Base-by-base conservation (phyloP, 2,888 invertebrate genomes). In the Sesia apiformis region DNA sequence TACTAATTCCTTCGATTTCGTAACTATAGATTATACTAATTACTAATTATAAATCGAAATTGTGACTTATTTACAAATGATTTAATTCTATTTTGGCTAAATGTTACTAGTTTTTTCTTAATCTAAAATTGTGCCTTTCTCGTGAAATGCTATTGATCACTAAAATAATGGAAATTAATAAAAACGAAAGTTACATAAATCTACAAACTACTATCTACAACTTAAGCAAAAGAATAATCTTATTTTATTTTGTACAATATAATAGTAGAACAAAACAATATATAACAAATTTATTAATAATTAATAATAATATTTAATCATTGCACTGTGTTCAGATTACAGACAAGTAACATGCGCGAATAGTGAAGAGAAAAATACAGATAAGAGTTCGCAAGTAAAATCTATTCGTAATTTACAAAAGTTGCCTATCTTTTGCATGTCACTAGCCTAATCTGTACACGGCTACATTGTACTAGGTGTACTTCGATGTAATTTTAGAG, bases 21-120 rank as follows among this genome's bases (percentile, higher is more conserved):
- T 79, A 70, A 72, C 75, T 78, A 76, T 76, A 73, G 66, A 73
- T 73, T 65, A 46, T 66, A 67, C 78, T 81, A 82, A 71, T 58
- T 55, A 65, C 78, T 81, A 84, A 64, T 72, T 69, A 66, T 74
- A 68, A 68, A 71, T 80, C 70, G 78, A 83, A 86, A 76, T 23
- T 70, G 80, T 82, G 78, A 76, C 57, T 61, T 87, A 88, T 89
- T 67, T 89, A 87, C 88, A 89, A 65, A 81, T 81, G 78, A 72
- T 74, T 79, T 75, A 80, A 75, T 65, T 72, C 85, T 88, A 88
- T 85, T 89, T 89, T 89, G 88, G 88, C 88, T 89, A 89, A 85
- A 85, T 76, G 81, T 86, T 77, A 74, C 86, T 88, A 84, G 72
- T 84, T 84, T 85, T 72, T 73, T 69, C 81, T 84, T 86, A 87